A percentile compares a stretch with the other conserved stretches of the same genome.
Evolutionary conservation across 2,113 vertebrate genomes (phyloP).

Genomic region (Rafetus swinhoei): DNA sequence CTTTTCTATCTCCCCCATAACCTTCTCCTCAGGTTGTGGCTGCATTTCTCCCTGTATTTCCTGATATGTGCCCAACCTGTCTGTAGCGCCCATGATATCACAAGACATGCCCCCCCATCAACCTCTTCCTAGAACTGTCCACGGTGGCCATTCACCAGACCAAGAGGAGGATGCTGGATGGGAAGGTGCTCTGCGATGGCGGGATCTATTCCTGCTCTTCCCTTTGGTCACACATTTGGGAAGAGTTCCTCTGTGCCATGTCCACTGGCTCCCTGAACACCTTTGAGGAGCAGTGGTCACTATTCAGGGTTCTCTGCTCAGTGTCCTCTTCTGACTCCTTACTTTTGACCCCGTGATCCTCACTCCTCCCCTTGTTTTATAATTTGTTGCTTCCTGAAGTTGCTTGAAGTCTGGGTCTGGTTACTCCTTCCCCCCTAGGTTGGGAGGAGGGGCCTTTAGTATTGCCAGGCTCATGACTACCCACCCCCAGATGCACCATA

Average conservation of each 20-base stretch:
- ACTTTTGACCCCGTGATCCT: not conserved
- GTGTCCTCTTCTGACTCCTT: not conserved
- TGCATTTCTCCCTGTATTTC: not conserved
- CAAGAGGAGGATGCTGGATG: not conserved
- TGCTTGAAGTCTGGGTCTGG: not conserved
- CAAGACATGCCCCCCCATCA: too few relatives aligned
- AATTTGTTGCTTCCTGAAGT: not conserved
- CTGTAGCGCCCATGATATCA: too few relatives aligned
- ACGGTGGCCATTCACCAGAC: not conserved
- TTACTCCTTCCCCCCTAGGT: not conserved
- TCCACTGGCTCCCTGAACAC: not conserved
- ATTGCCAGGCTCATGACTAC: not conserved
- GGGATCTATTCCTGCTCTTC: not conserved
- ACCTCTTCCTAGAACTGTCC: too few relatives aligned
- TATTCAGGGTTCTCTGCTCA: not conserved
- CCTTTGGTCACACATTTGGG: not conserved
- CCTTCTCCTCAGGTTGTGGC: not conserved
- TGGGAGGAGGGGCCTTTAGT: not conserved
- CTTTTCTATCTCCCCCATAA: not conserved
- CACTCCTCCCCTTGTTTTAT: not conserved
- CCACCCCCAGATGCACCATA: not conserved
- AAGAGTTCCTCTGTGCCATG: not conserved
- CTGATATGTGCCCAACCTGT: not conserved
- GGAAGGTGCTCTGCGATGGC: not conserved
- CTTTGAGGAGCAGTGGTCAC: not conserved